phyloP scores from a whole-genome alignment of 1,140 invertebrate species.

The Belonocnema kinseyi region DNA sequence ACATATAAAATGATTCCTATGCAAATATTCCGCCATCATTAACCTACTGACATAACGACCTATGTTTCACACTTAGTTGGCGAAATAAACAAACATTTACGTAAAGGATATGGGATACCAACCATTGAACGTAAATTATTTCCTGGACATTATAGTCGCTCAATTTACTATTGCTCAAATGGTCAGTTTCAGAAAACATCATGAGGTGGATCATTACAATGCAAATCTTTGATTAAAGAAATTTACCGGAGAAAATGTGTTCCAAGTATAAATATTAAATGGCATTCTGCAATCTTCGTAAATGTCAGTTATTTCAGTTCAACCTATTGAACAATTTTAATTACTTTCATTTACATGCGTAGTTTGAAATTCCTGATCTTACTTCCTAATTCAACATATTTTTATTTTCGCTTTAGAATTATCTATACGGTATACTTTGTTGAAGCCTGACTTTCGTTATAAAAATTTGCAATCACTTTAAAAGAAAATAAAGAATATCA shows the following conservation, averaged over 20 bases:
- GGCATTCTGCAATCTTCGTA: too few relatives aligned
- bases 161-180: conserved; percentile 5
- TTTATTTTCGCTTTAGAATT: too few relatives aligned
- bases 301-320: too few relatives aligned
- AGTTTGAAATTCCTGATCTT: too few relatives aligned
- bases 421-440: too few relatives aligned
- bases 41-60: neutral
- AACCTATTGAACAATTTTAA: too few relatives aligned
- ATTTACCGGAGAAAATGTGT: neutral
- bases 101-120: conserved; percentile 5
- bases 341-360: too few relatives aligned
- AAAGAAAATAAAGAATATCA: too few relatives aligned
- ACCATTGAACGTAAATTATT: conserved; percentile 10
- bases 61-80: neutral
- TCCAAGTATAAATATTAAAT: too few relatives aligned
- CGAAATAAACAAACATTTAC: conserved; percentile 29
- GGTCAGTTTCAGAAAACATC: neutral
- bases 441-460: too few relatives aligned
- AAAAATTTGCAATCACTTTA: too few relatives aligned
- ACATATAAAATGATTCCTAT: neutral
- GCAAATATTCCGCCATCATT: conserved; percentile 11
- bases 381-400: too few relatives aligned
- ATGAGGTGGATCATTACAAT: neutral
- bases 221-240: conserved; percentile 34
- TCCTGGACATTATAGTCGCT: conserved; percentile 13